Percentiles rank a stretch among this genome's conserved stretches.
Evolutionary conservation across 2,113 vertebrate species (phyloP).

Genomic region (Actenoides hombroni): DNA sequence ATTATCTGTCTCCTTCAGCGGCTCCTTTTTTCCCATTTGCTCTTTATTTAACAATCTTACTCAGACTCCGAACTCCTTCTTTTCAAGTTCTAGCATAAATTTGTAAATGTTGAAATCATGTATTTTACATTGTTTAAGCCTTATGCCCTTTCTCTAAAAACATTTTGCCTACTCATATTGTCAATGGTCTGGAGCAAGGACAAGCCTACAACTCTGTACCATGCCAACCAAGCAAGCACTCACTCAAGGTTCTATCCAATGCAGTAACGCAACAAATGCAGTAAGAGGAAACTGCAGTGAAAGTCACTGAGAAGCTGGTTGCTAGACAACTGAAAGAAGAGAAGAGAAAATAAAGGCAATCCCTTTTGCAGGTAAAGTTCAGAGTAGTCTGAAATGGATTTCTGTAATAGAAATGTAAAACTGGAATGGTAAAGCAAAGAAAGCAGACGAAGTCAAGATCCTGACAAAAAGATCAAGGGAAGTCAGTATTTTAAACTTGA

Average conservation of each 20-base stretch:
- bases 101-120: neutral
- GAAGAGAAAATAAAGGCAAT: neutral
- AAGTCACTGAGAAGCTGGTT: neutral
- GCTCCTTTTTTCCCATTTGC: neutral
- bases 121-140: neutral
- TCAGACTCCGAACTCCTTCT: neutral
- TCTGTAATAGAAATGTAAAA: neutral
- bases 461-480: neutral
- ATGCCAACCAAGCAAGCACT: neutral
- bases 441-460: neutral
- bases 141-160: neutral
- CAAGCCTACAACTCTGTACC: neutral
- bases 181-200: neutral
- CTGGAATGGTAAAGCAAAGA: neutral
- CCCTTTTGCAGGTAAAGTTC: neutral
- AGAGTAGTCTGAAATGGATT: neutral
- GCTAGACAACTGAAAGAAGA: neutral
- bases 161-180: neutral
- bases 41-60: neutral
- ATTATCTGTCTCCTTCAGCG: neutral
- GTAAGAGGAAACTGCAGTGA: neutral
- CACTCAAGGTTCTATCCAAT: neutral
- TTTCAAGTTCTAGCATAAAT: neutral
- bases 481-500: neutral
- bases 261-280: neutral